A percentile compares a stretch with the other conserved stretches of the same genome.
These are phyloP conservation scores for Scaptodrosophila lebanonensis DNA, from an alignment of 1,140 invertebrate genomes.

Conservation along the genomic window DNA sequence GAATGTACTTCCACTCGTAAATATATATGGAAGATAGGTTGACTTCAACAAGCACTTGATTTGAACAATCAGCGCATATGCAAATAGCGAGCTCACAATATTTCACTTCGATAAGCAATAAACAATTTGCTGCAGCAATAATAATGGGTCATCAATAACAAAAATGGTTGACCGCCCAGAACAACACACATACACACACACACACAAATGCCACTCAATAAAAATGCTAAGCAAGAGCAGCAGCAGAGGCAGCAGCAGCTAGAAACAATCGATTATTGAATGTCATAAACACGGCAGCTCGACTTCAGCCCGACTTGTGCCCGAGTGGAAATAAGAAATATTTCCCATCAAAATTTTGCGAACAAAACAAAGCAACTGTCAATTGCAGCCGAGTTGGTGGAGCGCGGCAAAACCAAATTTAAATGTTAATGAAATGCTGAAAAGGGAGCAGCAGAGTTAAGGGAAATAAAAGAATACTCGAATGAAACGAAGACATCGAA, in stretches of 20 bases:
- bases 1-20: background rate
- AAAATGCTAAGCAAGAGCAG: conserved; percentile 4
- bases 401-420: conserved; percentile 59
- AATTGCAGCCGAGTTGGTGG: conserved; percentile 43
- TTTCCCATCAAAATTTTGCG: conserved; percentile 22
- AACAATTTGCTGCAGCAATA: conserved; percentile 53
- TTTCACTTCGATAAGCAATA: conserved; percentile 66
- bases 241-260: conserved; percentile 33
- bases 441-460: conserved; percentile 27
- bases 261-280: conserved; percentile 72
- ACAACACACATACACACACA: conserved; percentile 12
- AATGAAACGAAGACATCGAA: conserved; percentile 37
- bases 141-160: conserved; percentile 41
- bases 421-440: conserved; percentile 68
- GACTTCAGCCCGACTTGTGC: conserved; percentile 13
- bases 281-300: conserved; percentile 62
- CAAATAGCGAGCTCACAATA: conserved; percentile 50
- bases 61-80: conserved; percentile 55
- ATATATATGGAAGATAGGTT: conserved; percentile 6
- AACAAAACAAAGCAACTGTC: conserved; percentile 49
- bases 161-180: conserved; percentile 24
- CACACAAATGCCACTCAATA: conserved; percentile 16
- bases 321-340: conserved; percentile 40
- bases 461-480: background rate
- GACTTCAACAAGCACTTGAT: conserved; percentile 35